Evolutionary conservation across 2,113 vertebrate genomes (phyloP).

Genomic region (Galemys pyrenaicus): DNA sequence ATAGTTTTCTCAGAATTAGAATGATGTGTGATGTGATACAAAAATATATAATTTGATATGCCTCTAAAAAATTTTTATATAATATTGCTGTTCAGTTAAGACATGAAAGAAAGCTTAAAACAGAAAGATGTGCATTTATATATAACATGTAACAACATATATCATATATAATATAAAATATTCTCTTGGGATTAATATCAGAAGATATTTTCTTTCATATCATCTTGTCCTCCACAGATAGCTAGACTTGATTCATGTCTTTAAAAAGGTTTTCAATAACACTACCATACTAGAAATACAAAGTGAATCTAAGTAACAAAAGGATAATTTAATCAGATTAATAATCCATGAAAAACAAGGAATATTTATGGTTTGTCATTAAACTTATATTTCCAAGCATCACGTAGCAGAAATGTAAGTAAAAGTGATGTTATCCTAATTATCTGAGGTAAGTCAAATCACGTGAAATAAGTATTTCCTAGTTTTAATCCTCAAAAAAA

Average conservation of each 20-base stretch:
- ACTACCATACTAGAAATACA: not conserved
- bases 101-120: slow-evolving; percentile 23
- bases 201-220: not conserved
- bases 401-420: not conserved
- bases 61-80: not conserved
- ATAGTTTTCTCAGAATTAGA: slow-evolving; percentile 35
- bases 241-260: not conserved
- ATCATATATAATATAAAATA: not conserved
- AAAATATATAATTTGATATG: not conserved
- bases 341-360: not conserved
- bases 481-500: not conserved
- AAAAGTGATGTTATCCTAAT: slow-evolving; percentile 22
- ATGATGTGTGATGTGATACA: not conserved
- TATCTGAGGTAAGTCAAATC: not conserved
- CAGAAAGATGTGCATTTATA: not conserved
- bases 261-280: not conserved
- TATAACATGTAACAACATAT: no score
- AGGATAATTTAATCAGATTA: not conserved
- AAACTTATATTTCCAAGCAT: not conserved
- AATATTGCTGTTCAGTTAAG: not conserved
- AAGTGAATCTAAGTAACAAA: slow-evolving; percentile 31
- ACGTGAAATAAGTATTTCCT: not conserved
- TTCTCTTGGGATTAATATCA: not conserved
- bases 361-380: slow-evolving; percentile 7
- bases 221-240: not conserved